These are phyloP conservation scores for Caiman crocodilus DNA, from an alignment of 2,797 vertebrate species.

Conservation along the genomic window DNA sequence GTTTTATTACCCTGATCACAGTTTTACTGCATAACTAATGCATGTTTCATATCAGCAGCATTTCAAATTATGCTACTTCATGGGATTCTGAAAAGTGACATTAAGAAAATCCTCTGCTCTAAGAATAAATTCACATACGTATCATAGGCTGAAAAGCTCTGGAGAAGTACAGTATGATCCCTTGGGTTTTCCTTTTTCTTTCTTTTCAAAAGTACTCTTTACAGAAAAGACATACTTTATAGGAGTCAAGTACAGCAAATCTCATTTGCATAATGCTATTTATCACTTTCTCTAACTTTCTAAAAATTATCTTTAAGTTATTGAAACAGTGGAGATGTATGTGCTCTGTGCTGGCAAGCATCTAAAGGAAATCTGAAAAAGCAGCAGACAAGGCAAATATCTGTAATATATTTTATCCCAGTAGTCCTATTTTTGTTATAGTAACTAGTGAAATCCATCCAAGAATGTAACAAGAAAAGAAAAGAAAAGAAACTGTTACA, in stretches of 20 bases:
- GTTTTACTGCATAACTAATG: neutral
- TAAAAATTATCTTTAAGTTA: neutral
- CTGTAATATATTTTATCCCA: neutral
- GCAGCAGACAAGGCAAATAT: neutral
- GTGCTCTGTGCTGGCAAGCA: neutral
- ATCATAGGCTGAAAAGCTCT: neutral
- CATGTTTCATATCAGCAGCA: neutral
- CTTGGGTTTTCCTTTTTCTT: neutral
- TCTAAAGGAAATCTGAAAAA: neutral
- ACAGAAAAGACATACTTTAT: neutral
- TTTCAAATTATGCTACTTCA: neutral
- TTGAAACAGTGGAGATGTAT: neutral
- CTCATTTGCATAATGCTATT: constrained; percentile 26
- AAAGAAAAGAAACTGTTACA: neutral
- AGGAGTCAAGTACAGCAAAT: fast-evolving
- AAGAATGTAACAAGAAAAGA: neutral
- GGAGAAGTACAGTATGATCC: neutral
- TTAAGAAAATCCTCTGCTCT: neutral
- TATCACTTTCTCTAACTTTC: neutral
- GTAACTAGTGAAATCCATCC: neutral
- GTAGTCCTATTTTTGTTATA: fast-evolving
- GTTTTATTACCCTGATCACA: neutral
- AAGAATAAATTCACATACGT: neutral
- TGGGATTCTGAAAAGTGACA: fast-evolving
- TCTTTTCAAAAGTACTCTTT: neutral